Evolutionary conservation across 2,888 invertebrate species (phyloP).

Genomic region (Fabriciana adippe): DNA sequence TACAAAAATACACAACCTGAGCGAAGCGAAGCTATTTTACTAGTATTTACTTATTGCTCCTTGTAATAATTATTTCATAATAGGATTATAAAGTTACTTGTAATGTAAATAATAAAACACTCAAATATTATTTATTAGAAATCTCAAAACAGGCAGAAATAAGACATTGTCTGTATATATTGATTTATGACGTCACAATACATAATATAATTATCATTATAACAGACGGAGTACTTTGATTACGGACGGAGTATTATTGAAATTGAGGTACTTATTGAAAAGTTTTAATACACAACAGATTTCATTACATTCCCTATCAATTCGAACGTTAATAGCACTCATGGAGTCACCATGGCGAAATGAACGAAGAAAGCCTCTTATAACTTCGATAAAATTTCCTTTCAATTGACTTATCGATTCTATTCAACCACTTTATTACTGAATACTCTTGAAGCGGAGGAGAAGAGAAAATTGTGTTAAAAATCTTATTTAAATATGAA

Average conservation of each 20-base stretch:
- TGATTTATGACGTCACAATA: too few relatives aligned
- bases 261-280: not conserved
- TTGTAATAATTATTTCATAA: too few relatives aligned
- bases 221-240: too few relatives aligned
- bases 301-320: slow-evolving; percentile 20
- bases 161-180: too few relatives aligned
- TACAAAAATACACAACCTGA: too few relatives aligned
- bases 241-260: too few relatives aligned
- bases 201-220: too few relatives aligned
- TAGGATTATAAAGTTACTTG: too few relatives aligned
- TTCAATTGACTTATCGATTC: slow-evolving; percentile 38
- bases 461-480: slow-evolving; percentile 15
- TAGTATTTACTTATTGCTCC: too few relatives aligned
- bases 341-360: slow-evolving; percentile 25
- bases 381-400: slow-evolving; percentile 32
- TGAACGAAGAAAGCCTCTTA: slow-evolving; percentile 31
- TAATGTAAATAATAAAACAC: too few relatives aligned
- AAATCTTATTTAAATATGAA: slow-evolving; percentile 11
- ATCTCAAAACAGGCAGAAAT: not conserved
- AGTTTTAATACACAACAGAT: slow-evolving; percentile 13
- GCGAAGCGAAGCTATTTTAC: too few relatives aligned
- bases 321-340: slow-evolving; percentile 28
- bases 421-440: slow-evolving; percentile 31
- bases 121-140: not conserved
- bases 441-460: slow-evolving; percentile 12